Evolutionary conservation across 1,140 invertebrate genomes (phyloP), one percentile per base, ranked within the genome.

Genomic region (Aphidius ervi): DNA sequence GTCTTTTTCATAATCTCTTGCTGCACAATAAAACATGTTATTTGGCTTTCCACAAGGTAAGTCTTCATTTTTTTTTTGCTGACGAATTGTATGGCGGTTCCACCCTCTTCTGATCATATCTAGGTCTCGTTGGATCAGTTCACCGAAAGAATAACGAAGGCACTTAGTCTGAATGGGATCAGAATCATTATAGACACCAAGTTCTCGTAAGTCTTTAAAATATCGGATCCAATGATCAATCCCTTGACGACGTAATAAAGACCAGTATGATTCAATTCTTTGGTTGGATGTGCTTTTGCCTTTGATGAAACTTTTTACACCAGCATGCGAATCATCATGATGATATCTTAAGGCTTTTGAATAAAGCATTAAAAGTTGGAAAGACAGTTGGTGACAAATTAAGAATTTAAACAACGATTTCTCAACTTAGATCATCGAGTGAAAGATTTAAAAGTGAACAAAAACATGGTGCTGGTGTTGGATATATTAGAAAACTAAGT

Each of bases 231-330:
- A 61, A 55, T 59, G 61, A 64, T 64, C 42, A 8, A 58, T 7
- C 6, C 55, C 48, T 5, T 43, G 31, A 1, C 42, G n/a, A 46
- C 63, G 42, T 41, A 61, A 48, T 50, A 58, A 41, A 53, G 41
- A 57, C 54, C 63, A 64, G 20, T 54, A 64, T 16, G 20, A 16
- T 58, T 64, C 59, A 7, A 64, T 61, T 46, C 59, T 41, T 56
- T 64, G 56, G 54, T 64, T 61, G 5, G 55, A 58, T 23, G 46
- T 61, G 46, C 63, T 64, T 48, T 42, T 64, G 5, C 63, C 50
- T 58, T 48, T 58, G n/a, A 61, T 61, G 46, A 61, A 61, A 10
- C 42, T 43, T 8, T 7, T 43, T 7, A 43, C 7, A 8, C 42
- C 42, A 8, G 42, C 42, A 10, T 8, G 9, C 1, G 7, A 8